A percentile compares a stretch with the other conserved stretches of the same genome.
Evolutionary conservation across 1,140 invertebrate species (phyloP).

Genomic region (Idris sp.): DNA sequence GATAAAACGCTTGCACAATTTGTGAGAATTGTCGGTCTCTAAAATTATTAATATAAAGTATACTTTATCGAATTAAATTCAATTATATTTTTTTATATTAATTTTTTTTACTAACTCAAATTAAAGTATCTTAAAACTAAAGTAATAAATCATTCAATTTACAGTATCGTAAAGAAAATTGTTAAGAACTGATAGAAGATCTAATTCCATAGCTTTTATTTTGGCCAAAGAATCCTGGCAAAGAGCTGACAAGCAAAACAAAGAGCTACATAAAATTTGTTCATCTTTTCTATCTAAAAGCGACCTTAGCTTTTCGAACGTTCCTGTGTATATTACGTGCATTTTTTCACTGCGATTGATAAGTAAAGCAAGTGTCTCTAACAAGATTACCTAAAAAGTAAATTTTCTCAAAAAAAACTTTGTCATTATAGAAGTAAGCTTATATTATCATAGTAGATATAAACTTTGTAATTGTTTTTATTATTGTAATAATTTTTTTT

Average conservation of each 20-base stretch:
- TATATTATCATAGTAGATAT: too few relatives aligned
- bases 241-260: conserved; percentile 58
- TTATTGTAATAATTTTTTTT: too few relatives aligned
- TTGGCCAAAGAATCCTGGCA: conserved; percentile 59
- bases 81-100: too few relatives aligned
- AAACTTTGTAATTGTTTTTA: too few relatives aligned
- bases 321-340: conserved; percentile 42
- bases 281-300: conserved; percentile 59
- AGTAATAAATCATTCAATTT: conserved; percentile 1
- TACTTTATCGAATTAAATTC: too few relatives aligned
- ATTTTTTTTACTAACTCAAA: too few relatives aligned
- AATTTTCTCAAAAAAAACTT: too few relatives aligned
- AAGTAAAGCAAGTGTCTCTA: conserved; percentile 52
- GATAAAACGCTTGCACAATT: conserved; percentile 54
- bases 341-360: conserved; percentile 48
- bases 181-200: conserved; percentile 50
- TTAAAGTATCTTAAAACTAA: background rate
- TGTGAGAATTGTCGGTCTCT: conserved; percentile 52
- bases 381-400: conserved; percentile 42
- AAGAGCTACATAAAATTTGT: conserved; percentile 32
- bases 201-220: conserved; percentile 41
- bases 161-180: conserved; percentile 52
- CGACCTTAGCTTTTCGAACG: conserved; percentile 52
- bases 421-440: too few relatives aligned
- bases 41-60: too few relatives aligned